Base-by-base conservation (phyloP, 2,888 invertebrate species). In the Troides aeacus region DNA sequence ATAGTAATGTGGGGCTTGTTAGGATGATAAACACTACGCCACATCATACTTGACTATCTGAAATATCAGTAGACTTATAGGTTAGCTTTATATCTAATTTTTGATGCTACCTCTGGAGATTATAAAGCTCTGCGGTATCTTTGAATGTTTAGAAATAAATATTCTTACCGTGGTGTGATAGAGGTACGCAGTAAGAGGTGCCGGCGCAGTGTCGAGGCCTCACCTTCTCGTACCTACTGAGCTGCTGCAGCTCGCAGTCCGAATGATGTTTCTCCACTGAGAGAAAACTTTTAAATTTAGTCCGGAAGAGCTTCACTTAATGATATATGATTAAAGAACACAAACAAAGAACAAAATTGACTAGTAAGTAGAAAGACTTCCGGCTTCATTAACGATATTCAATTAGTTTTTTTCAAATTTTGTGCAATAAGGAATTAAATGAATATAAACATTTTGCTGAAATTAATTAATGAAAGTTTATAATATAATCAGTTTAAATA, bases 81-180 rank as follows among this genome's bases (percentile, higher is more conserved):
- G 12, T 46, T 3, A 46, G 46, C 46, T 15, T 46, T 46, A 12
- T 42, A 12, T 42, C 42, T 42, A 8, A 42, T 2, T 12, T 8
- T 42, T 42, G 12, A 42, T 8, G 42, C 12, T 42, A 8, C 2
- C 12, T 8, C 8, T 10, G 36, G 36, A 7, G 3, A 21, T 21
- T 21, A 21, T 21, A 21, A 21, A 21, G 21, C 21, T 21, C 21
- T 21, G 6, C 10, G 15, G 15, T 12, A 46, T 46, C 15, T 46
- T 46, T 2, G 46, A 46, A 15, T 15, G 15, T 15, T 15, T 46
- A 46, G 1, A 46, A 30, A 5, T 4, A 30, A 30, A 46, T 46
- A 15, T 12, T 73, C 93, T 94, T 97, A 85, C 99, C 99, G 93
- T 99, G 99, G 82, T 91, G 92, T 0, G 88, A 77, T 4, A 93